Evolutionary conservation across 2,113 vertebrate species (phyloP).

Genomic region (Festucalex cinctus): DNA sequence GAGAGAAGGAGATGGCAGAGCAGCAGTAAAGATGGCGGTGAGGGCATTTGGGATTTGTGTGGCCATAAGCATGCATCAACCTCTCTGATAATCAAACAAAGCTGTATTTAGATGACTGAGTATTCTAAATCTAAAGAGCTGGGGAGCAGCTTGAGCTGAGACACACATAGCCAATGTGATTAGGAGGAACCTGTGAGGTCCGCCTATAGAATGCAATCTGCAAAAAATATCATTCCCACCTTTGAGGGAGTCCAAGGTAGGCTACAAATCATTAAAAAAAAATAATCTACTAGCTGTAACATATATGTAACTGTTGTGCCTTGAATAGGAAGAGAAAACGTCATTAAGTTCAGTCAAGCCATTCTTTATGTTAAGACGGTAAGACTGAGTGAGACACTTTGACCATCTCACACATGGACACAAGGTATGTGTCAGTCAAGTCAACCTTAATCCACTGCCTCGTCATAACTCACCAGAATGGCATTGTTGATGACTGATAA

Average conservation of each 20-base stretch:
- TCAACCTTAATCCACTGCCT: constrained; percentile 49
- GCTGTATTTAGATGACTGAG: constrained; percentile 62
- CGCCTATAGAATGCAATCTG: constrained; percentile 57
- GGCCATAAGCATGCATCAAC: constrained; percentile 52
- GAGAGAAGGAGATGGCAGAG: constrained; percentile 5
- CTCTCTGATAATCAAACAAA: constrained; percentile 66
- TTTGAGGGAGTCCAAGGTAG: constrained; percentile 11
- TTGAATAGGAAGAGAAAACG: too few species aligned
- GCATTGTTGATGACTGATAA: background rate
- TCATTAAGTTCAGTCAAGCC: background rate
- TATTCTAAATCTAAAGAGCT: constrained; percentile 57
- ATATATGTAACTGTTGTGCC: too few species aligned
- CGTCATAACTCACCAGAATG: constrained; percentile 31
- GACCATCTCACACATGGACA: constrained; percentile 26
- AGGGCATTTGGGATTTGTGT: constrained; percentile 17
- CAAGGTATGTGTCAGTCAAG: constrained; percentile 56
- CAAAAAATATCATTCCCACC: constrained; percentile 59
- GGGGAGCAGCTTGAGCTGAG: constrained; percentile 48
- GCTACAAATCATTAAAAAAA: too few species aligned
- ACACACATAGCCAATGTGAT: constrained; percentile 57
- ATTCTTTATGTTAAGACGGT: background rate
- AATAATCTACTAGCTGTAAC: too few species aligned
- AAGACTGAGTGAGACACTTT: background rate
- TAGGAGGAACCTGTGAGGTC: constrained; percentile 61
- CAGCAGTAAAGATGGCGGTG: background rate